Conservation (phyloP, 2,888 invertebrate species). For the Sepioteuthis lessoniana region DNA sequence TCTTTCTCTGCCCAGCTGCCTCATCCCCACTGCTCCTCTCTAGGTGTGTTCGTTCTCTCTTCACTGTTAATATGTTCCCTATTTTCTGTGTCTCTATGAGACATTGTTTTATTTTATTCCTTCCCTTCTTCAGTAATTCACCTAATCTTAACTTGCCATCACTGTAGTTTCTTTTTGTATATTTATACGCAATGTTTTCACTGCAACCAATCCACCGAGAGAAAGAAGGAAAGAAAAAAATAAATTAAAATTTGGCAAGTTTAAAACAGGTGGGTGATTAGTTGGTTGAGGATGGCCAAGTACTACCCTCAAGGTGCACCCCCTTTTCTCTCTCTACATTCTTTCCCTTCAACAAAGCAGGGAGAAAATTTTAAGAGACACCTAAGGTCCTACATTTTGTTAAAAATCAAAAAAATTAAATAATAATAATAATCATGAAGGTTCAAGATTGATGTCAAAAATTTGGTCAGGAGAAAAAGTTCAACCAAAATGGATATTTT, state of each 20-base stretch:
- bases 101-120: neutral
- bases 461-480: neutral
- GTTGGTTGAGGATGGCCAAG: neutral
- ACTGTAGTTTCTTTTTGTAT: neutral
- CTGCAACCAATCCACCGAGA: neutral
- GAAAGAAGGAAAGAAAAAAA: neutral
- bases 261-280: neutral
- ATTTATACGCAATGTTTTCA: neutral
- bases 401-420: neutral
- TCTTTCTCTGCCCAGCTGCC: neutral
- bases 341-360: neutral
- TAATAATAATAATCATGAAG: neutral
- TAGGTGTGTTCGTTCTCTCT: no score
- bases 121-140: no score
- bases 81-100: neutral
- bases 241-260: neutral
- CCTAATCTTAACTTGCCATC: neutral
- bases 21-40: neutral
- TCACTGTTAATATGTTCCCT: neutral
- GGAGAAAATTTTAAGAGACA: neutral
- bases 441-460: neutral
- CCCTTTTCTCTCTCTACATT: neutral
- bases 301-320: neutral
- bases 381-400: neutral
- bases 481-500: neutral